phyloP scores from a whole-genome alignment of 92 coral and sea anemone species.

The Bergia sp. region DNA sequence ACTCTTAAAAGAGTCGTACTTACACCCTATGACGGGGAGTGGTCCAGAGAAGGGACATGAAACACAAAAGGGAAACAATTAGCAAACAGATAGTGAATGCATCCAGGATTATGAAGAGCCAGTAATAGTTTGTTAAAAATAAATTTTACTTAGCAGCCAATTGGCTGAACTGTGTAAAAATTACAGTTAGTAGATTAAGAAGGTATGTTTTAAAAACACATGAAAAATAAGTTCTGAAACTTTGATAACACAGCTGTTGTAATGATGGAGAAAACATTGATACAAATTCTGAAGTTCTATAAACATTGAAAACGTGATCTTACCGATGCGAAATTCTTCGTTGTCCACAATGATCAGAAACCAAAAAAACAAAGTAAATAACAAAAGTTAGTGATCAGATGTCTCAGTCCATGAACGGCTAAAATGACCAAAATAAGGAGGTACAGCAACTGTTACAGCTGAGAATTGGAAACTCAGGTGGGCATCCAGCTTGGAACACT shows the following conservation, averaged over 20 bases:
- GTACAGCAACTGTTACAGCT: background rate
- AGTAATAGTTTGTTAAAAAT: too few relatives aligned
- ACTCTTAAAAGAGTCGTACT: background rate
- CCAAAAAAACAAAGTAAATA: background rate
- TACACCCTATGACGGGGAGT: slow-evolving; percentile 1
- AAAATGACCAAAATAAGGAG: background rate
- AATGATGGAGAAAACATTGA: too few relatives aligned
- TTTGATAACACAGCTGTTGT: background rate
- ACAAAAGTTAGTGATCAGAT: background rate
- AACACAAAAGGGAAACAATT: background rate
- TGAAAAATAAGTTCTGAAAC: background rate
- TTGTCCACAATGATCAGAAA: background rate
- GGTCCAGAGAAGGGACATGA: background rate
- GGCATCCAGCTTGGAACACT: too few relatives aligned
- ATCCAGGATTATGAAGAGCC: too few relatives aligned
- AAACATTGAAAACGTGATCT: background rate
- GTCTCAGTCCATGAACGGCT: too few relatives aligned
- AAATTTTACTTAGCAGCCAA: too few relatives aligned
- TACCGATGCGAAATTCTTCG: slow-evolving; percentile 41
- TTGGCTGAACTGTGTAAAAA: too few relatives aligned
- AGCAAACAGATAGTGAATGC: background rate
- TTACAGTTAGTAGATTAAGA: background rate
- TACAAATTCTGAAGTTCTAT: background rate
- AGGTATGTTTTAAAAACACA: background rate
- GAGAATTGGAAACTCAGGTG: background rate